Percentiles rank a stretch among this genome's conserved stretches.
Evolutionary conservation across 1,140 invertebrate genomes (phyloP).

Genomic region (Drosophila neocordata): DNA sequence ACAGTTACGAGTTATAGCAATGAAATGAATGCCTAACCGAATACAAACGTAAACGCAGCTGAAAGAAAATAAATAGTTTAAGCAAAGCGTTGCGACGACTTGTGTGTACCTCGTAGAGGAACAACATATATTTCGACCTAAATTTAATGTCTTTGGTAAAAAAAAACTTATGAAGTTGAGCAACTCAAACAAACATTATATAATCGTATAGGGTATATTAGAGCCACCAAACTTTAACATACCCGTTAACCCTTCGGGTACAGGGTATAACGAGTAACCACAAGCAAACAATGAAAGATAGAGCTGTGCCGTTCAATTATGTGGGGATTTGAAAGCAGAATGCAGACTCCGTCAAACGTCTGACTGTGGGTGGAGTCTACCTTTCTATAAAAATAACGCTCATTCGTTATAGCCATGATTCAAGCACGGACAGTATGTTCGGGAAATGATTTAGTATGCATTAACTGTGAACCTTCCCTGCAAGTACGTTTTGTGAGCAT

Average conservation of each 20-base stretch:
- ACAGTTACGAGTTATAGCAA: conserved; percentile 25
- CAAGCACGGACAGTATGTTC: conserved; percentile 10
- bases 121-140: too few relatives aligned
- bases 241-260: too few relatives aligned
- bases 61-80: neutral
- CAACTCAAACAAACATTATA: too few relatives aligned
- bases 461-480: conserved; percentile 19
- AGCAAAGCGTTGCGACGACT: too few relatives aligned
- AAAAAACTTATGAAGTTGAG: too few relatives aligned
- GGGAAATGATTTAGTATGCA: conserved; percentile 30
- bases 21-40: conserved; percentile 20
- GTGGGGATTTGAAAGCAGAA: conserved; percentile 32
- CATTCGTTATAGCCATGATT: conserved; percentile 37
- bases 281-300: conserved; percentile 30
- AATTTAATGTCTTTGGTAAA: too few relatives aligned
- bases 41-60: conserved; percentile 13
- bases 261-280: neutral
- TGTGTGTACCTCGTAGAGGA: too few relatives aligned
- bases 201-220: too few relatives aligned
- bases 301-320: conserved; percentile 25
- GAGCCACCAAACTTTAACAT: too few relatives aligned
- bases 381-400: conserved; percentile 25
- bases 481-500: conserved; percentile 29
- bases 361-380: conserved; percentile 26
- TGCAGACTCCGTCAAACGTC: conserved; percentile 13